These are phyloP conservation scores for Copidosoma floridanum DNA, from an alignment of 1,140 invertebrate genomes.

Conservation along the genomic window DNA sequence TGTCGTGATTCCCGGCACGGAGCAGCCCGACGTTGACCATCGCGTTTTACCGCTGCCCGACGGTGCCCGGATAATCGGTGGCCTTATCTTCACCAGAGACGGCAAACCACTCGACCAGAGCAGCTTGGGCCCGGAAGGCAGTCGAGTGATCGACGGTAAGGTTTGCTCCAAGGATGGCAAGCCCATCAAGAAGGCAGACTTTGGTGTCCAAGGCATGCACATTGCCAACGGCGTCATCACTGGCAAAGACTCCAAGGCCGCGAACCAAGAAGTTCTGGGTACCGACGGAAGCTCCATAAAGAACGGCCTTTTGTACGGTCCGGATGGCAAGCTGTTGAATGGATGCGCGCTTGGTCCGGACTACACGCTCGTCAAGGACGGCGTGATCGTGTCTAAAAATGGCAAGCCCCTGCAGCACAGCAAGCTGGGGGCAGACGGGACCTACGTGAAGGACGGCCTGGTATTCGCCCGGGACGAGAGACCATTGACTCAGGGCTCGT, in stretches of 20 bases:
- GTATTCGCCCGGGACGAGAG: constrained; percentile 43
- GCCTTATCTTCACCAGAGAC: constrained; percentile 46
- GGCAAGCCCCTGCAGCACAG: constrained; percentile 45
- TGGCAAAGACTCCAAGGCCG: constrained; percentile 50
- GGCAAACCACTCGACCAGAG: constrained; percentile 47
- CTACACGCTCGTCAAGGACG: constrained; percentile 44
- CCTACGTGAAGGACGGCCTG: constrained; percentile 50
- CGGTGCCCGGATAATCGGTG: constrained; percentile 42
- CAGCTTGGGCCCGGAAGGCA: constrained; percentile 41
- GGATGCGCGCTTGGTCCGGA: constrained; percentile 41
- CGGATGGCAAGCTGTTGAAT: constrained; percentile 37
- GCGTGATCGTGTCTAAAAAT: constrained; percentile 46
- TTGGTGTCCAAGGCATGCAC: constrained; percentile 46
- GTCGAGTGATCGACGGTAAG: constrained; percentile 46
- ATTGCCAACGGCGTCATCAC: constrained; percentile 45
- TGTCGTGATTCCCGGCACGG: constrained; percentile 17
- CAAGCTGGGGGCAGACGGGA: constrained; percentile 43
- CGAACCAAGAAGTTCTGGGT: constrained; percentile 45
- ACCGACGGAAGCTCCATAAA: constrained; percentile 45
- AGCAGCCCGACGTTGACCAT: constrained; percentile 38
- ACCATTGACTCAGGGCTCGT: constrained; percentile 47
- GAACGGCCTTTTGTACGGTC: constrained; percentile 43
- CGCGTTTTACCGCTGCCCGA: constrained; percentile 47
- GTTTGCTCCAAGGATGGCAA: constrained; percentile 45
- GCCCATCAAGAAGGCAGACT: constrained; percentile 46